Conservation (phyloP, 2,888 invertebrate genomes). For the Lamellibrachia columna region DNA sequence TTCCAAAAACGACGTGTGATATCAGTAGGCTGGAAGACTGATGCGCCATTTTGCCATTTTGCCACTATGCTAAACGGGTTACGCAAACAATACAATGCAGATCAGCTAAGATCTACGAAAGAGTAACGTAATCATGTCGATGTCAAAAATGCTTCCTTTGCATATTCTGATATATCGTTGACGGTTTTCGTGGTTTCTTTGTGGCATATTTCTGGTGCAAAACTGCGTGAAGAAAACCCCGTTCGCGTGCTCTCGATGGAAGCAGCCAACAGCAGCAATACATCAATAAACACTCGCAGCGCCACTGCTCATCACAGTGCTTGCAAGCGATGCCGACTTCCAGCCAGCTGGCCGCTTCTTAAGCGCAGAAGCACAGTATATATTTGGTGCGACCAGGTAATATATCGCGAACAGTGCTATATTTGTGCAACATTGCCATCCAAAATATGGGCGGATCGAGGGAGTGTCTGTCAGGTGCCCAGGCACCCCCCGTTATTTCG, state of each 20-base stretch:
- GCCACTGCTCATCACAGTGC: no score
- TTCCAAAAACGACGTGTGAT: no score
- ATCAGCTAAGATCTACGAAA: not conserved
- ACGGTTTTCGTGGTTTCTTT: not conserved
- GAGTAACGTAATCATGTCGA: not conserved
- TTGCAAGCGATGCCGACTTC: not conserved
- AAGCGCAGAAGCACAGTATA: not conserved
- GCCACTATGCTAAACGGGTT: no score
- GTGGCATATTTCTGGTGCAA: not conserved
- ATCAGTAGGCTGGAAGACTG: no score
- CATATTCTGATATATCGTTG: not conserved
- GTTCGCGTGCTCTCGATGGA: not conserved
- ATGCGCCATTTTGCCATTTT: no score
- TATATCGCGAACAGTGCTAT: no score
- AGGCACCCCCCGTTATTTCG: no score
- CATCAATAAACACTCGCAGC: not conserved
- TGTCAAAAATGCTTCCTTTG: not conserved
- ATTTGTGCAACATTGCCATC: no score
- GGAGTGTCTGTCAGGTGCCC: no score
- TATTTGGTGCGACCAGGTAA: no score
- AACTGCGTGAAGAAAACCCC: not conserved
- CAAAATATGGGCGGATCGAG: no score
- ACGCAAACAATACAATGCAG: no score
- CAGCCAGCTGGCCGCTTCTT: not conserved
- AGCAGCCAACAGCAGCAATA: not conserved